Conservation (phyloP, 2,797 vertebrate genomes). For the Halcyon chelicuti region DNA sequence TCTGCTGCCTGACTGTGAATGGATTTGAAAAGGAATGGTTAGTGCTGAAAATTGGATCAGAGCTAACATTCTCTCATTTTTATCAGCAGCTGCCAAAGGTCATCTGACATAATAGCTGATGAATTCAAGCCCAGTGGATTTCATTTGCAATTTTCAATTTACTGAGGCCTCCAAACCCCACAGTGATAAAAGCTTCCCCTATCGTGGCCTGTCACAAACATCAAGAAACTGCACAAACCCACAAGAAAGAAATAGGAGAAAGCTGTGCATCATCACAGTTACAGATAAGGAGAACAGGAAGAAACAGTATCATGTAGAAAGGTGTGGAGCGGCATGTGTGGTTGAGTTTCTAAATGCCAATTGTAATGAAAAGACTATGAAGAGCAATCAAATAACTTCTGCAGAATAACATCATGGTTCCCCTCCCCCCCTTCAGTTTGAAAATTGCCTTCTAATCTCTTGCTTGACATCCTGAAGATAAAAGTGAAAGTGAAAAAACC, state of each 20-base stretch:
- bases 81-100: slow-evolving; percentile 99
- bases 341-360: slow-evolving; percentile 85
- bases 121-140: slow-evolving; percentile 96
- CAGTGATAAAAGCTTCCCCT: slow-evolving; percentile 97
- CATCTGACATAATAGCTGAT: slow-evolving; percentile 99
- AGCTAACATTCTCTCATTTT: slow-evolving; percentile 98
- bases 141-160: slow-evolving; percentile 99
- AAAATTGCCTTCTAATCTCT: slow-evolving; percentile 79
- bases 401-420: slow-evolving; percentile 69
- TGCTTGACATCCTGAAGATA: slow-evolving; percentile 74
- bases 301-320: slow-evolving; percentile 79
- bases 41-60: slow-evolving; percentile 98
- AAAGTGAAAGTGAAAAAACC: slow-evolving; percentile 55
- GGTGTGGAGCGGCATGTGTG: slow-evolving; percentile 82
- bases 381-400: slow-evolving; percentile 81
- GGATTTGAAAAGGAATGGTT: slow-evolving; percentile 92
- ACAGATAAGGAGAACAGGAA: slow-evolving; percentile 87
- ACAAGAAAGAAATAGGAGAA: slow-evolving; percentile 86
- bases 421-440: slow-evolving; percentile 46
- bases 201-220: slow-evolving; percentile 98
- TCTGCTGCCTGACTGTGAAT: slow-evolving; percentile 92
- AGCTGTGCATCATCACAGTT: slow-evolving; percentile 84
- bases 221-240: slow-evolving; percentile 92
- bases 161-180: slow-evolving; percentile 89
- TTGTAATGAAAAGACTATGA: slow-evolving; percentile 83